phyloP scores from a whole-genome alignment of 2,113 vertebrate species.

The Clarias gariepinus region DNA sequence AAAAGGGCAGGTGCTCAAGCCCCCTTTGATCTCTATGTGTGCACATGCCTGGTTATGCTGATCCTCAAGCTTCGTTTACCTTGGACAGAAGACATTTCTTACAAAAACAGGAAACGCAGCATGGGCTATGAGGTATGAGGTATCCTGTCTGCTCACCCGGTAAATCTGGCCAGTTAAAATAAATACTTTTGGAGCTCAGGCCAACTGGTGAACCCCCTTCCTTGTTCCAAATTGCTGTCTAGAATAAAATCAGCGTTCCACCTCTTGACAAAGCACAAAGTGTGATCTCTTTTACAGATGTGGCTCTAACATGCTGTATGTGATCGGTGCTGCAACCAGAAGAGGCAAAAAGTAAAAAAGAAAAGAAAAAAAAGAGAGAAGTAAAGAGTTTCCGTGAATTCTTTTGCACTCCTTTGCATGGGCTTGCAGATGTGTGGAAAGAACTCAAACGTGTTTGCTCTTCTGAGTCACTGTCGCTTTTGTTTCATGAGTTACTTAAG shows the following conservation, averaged over 20 bases:
- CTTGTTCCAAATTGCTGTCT: background rate
- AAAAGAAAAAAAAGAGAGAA: background rate
- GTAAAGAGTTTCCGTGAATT: constrained; percentile 23
- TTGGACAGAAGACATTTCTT: constrained; percentile 40
- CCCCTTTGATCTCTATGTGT: too few relatives aligned
- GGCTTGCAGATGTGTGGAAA: constrained; percentile 32
- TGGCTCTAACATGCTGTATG: background rate
- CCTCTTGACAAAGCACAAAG: constrained; percentile 2
- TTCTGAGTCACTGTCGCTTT: constrained; percentile 30
- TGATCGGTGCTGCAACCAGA: background rate
- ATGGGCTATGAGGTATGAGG: constrained; percentile 18
- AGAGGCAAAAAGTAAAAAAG: background rate
- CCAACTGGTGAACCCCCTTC: constrained; percentile 21
- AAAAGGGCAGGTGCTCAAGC: too few relatives aligned
- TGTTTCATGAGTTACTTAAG: background rate
- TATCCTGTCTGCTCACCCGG: background rate
- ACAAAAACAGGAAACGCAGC: constrained; percentile 19
- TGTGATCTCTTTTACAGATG: background rate
- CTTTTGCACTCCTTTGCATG: background rate
- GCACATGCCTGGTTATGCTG: too few relatives aligned
- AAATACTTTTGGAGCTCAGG: constrained; percentile 1
- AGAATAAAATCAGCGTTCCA: background rate
- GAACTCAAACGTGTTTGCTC: constrained; percentile 21
- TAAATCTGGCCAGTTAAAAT: constrained; percentile 13
- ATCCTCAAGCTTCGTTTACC: constrained; percentile 41